Conservation (phyloP, 2,888 invertebrate genomes). For the Odontocolon sp. region DNA sequence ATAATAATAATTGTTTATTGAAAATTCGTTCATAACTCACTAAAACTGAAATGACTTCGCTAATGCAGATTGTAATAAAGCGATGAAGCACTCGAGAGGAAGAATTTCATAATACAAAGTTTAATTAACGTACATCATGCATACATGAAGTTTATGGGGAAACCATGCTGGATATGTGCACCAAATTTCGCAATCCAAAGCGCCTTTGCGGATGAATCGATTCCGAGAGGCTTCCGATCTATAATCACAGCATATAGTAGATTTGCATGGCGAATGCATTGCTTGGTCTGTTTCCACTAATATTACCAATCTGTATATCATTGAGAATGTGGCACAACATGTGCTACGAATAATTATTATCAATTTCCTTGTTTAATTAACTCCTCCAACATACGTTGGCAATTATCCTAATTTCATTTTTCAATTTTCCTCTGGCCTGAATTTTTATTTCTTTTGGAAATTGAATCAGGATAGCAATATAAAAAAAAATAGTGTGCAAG, state of each 20-base stretch:
- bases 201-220: slow-evolving; percentile 16
- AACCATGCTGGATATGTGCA: not conserved
- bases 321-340: not conserved
- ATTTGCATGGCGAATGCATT: not conserved
- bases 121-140: slow-evolving; percentile 26
- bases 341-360: not conserved
- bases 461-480: not conserved
- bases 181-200: slow-evolving; percentile 20
- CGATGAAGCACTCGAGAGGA: not conserved
- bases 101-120: slow-evolving; percentile 10
- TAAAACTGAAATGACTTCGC: not conserved
- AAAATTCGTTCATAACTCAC: too few relatives aligned
- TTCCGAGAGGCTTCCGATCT: slow-evolving; percentile 26
- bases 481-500: too few relatives aligned
- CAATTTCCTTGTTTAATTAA: slow-evolving; percentile 10
- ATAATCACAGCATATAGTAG: not conserved
- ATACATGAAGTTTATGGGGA: not conserved
- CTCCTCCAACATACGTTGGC: not conserved
- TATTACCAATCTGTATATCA: slow-evolving; percentile 15
- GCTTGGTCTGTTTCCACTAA: not conserved
- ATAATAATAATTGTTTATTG: too few relatives aligned
- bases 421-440: not conserved
- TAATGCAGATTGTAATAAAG: not conserved
- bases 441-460: not conserved
- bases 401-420: not conserved